These are phyloP conservation scores for Syrista parreyssii DNA, from an alignment of 2,888 invertebrate species.

Conservation along the genomic window DNA sequence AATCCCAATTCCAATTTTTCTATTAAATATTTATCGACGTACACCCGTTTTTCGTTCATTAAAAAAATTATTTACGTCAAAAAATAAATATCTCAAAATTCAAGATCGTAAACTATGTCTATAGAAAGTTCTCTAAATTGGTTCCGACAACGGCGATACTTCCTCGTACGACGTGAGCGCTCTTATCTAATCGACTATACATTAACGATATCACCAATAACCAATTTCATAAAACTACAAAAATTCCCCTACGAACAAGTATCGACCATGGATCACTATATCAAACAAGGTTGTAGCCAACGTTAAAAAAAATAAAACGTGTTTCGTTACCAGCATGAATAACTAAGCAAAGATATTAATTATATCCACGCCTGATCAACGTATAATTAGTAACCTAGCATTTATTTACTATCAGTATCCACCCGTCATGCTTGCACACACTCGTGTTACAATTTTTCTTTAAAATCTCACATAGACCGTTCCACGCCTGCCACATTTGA, in stretches of 20 bases:
- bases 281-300: neutral
- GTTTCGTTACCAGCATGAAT: neutral
- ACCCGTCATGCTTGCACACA: neutral
- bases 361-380: neutral
- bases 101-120: neutral
- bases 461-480: neutral
- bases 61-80: neutral
- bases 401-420: neutral
- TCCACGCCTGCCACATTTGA: neutral
- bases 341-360: neutral
- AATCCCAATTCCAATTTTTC: neutral
- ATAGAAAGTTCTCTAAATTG: neutral
- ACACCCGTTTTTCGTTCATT: neutral
- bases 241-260: neutral
- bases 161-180: neutral
- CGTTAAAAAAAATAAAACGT: neutral
- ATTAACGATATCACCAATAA: neutral
- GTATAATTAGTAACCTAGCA: neutral
- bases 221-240: neutral
- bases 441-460: neutral
- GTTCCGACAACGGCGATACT: neutral
- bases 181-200: neutral
- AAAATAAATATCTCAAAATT: neutral
- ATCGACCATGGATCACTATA: neutral
- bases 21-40: neutral